Evolutionary conservation across 2,113 vertebrate genomes (phyloP).

Genomic region (Lagenorhynchus albirostris): DNA sequence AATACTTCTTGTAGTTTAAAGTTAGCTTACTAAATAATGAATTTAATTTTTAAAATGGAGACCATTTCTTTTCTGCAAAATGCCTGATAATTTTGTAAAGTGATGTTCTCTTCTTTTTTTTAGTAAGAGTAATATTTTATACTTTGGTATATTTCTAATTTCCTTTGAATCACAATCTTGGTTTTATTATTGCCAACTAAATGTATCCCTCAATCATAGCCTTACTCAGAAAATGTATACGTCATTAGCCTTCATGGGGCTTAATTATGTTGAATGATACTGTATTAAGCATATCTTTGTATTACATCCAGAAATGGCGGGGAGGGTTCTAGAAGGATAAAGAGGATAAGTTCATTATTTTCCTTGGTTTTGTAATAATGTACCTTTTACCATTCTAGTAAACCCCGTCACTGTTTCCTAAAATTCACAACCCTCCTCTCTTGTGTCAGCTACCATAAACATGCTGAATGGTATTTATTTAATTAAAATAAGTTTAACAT

Average conservation of each 20-base stretch:
- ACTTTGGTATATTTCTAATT: constrained; percentile 16
- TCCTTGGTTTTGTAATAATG: neutral
- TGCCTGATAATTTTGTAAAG: neutral
- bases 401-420: neutral
- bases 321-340: neutral
- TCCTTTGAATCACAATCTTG: constrained; percentile 35
- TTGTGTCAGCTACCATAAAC: neutral
- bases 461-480: constrained; percentile 4
- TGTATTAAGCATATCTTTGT: neutral
- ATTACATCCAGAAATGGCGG: neutral
- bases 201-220: neutral
- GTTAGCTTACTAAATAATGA: neutral
- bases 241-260: neutral
- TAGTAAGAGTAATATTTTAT: neutral
- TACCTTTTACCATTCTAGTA: neutral
- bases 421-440: neutral
- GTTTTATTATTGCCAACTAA: constrained; percentile 23
- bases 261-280: constrained; percentile 18
- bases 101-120: neutral
- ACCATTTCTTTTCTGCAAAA: constrained; percentile 23
- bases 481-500: constrained; percentile 25
- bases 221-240: constrained; percentile 37
- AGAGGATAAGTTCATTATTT: neutral
- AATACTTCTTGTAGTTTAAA: neutral
- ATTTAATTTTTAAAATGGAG: constrained; percentile 11